Base-by-base conservation (phyloP, 2,888 invertebrate species). In the Ptychoptera albimana region DNA sequence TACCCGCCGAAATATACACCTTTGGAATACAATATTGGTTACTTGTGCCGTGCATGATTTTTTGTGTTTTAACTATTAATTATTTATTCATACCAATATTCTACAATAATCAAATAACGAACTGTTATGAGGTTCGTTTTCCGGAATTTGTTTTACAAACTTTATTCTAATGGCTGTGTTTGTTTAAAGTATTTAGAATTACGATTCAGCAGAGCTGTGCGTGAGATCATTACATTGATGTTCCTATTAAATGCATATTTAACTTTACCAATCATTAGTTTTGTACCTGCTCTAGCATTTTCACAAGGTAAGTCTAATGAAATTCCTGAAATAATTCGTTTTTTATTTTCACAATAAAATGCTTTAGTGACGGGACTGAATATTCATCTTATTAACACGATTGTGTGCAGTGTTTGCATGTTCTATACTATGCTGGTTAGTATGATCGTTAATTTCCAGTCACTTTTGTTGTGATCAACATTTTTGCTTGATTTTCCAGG, bases 341-440 rank as follows among this genome's bases (percentile, higher is more conserved):
- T 23, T 23, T n/a, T n/a, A n/a, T n/a, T n/a, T n/a, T n/a, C n/a
- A n/a, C n/a, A n/a, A n/a, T n/a, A n/a, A n/a, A n/a, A n/a, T n/a
- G n/a, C n/a, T 60, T 36, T 55, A 74, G 75, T 75, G 4, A 73
- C 73, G 2, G 74, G 73, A 1, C 60, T 67, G 7, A 67, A 69
- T 48, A 63, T 74, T 37, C 73, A 74, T 60, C 54, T 70, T 1
- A 69, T 74, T 16, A 71, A 74, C 43, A 49, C 64, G 1, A 59
- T 72, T 7, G 69, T 73, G 4, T 71, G 71, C 39, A 50, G 64
- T 11, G 68, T 75, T 12, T 74, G 74, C 53, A 68, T 72, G 11
- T 69, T 75, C 54, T 75, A 75, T 55, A 75, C 75, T 1, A 69
- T 72, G 53, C 54, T 73, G 53, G 73, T 73, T 60, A 65, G 71